Base-by-base conservation (phyloP, 2,888 invertebrate species). In the Clitarchus hookeri region DNA sequence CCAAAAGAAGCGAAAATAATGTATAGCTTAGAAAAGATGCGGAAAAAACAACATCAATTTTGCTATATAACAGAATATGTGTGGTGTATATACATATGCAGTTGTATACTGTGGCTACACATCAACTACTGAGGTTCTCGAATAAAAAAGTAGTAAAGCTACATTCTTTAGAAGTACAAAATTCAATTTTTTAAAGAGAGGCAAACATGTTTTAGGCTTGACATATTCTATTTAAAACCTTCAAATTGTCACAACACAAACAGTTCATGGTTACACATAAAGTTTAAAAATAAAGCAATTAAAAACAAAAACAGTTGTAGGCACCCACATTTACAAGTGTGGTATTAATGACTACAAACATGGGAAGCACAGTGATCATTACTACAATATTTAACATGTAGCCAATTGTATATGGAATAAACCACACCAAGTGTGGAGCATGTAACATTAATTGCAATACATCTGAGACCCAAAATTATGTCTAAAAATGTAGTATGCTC, bases 91-190 rank as follows among this genome's bases (percentile, higher is more conserved):
- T n/a, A 65, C n/a, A 23, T 65, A n/a, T 65, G 16, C 65, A 65
- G 16, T 19, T n/a, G 8, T 65, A 65, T 65, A 65, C 65, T 65
- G n/a, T 19, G 23, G 65, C 8, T 16, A 16, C 16, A 65, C 23
- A 65, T 16, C 65, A 65, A 65, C 65, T 23, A 9, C n/a, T 65
- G 8, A 65, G 16, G 65, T 65, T 65, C 16, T 65, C n/a, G 23
- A 65, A 65, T 65, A 65, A 65, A 65, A 65, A 65, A 65, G 65
- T 65, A 65, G n/a, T 65, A 65, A 65, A 65, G 65, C 65, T 65
- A 65, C 65, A 65, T 65, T n/a, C n/a, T n/a, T 0, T n/a, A 65
- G n/a, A 16, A 65, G 19, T 65, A 65, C 65, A 65, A n/a, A n/a
- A 16, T 23, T 65, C 19, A 65, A 1, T 65, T 65, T 65, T 65